These are phyloP conservation scores for Pseudanteris insignis DNA, from an alignment of 2,888 invertebrate genomes.

Conservation along the genomic window DNA sequence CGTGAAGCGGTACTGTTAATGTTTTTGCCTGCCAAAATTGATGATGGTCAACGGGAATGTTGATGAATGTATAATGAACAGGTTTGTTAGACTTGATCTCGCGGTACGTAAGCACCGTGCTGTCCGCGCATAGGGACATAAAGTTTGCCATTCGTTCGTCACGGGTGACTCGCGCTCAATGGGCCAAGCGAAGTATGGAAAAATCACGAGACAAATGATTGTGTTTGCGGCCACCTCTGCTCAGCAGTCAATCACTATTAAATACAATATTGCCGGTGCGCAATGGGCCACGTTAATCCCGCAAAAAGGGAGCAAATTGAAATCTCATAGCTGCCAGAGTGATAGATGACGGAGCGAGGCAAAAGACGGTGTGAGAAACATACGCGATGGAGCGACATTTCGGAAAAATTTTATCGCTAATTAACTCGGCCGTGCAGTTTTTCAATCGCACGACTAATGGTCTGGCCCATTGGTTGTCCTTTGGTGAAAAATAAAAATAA, in stretches of 20 bases:
- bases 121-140: conserved; percentile 17
- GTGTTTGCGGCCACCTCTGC: conserved; percentile 54
- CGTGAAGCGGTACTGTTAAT: too few relatives aligned
- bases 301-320: conserved; percentile 65
- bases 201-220: conserved; percentile 56
- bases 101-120: background rate
- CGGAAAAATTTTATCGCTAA: conserved; percentile 20
- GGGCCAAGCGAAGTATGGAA: conserved; percentile 49
- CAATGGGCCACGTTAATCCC: conserved; percentile 56
- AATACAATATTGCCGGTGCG: conserved; percentile 63
- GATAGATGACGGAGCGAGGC: conserved; percentile 57
- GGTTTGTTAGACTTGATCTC: too few relatives aligned
- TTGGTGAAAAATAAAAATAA: too few relatives aligned
- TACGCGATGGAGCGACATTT: conserved; percentile 20
- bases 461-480: conserved; percentile 4
- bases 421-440: conserved; percentile 8
- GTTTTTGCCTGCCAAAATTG: too few relatives aligned
- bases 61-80: too few relatives aligned
- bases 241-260: conserved; percentile 65
- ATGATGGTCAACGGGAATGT: too few relatives aligned
- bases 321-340: conserved; percentile 65
- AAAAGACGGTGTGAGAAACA: conserved; percentile 34
- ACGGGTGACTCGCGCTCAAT: conserved; percentile 14
- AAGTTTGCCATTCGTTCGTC: conserved; percentile 27
- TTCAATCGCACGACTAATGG: conserved; percentile 12